Conservation (phyloP, 2,113 vertebrate species). For the Panthera uncia region DNA sequence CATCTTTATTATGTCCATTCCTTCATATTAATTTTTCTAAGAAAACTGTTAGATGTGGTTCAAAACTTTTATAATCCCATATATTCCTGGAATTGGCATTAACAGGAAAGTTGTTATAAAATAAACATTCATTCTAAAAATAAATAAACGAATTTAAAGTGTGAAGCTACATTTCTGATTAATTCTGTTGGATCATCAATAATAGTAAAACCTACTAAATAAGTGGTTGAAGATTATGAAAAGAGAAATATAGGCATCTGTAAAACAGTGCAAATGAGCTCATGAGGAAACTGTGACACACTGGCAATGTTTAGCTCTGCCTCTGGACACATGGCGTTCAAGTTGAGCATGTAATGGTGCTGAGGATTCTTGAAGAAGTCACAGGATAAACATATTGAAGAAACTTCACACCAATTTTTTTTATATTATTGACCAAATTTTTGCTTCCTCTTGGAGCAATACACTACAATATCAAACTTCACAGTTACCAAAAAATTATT, state of each 20-base stretch:
- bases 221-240: neutral
- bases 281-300: neutral
- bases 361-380: neutral
- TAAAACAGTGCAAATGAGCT: neutral
- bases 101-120: neutral
- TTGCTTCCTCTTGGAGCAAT: constrained; percentile 5
- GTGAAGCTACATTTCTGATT: neutral
- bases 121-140: neutral
- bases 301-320: neutral
- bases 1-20: neutral
- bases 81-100: neutral
- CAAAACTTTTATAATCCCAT: neutral
- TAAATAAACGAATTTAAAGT: neutral
- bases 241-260: neutral
- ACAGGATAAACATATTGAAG: neutral
- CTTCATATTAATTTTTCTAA: neutral
- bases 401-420: neutral
- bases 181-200: neutral
- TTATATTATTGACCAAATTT: constrained; percentile 26
- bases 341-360: neutral
- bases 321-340: neutral
- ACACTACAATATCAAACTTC: neutral
- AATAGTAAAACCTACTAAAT: neutral
- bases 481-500: neutral
- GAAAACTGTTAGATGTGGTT: neutral